Conservation (phyloP, 1,140 invertebrate genomes). For the Neodiprion virginianus region DNA sequence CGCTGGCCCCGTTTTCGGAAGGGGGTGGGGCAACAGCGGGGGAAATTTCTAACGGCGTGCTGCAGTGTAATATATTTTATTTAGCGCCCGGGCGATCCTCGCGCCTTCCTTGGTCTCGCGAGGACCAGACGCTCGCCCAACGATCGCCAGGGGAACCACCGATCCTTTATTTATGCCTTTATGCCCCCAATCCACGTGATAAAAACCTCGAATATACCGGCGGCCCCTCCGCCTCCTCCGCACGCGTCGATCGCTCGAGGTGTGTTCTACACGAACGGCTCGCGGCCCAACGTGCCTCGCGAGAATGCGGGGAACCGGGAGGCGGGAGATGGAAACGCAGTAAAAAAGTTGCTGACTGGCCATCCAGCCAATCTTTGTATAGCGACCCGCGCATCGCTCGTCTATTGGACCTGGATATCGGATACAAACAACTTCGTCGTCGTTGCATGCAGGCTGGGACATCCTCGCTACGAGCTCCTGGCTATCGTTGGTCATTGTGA, state of each 20-base stretch:
- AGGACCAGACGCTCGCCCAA: constrained; percentile 25
- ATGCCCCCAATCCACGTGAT: constrained; percentile 28
- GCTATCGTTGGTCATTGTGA: too few species aligned
- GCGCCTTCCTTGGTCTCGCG: constrained; percentile 22
- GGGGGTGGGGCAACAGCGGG: not conserved
- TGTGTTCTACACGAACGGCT: not conserved
- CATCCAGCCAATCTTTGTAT: not conserved
- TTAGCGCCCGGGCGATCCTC: not conserved
- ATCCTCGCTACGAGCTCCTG: too few species aligned
- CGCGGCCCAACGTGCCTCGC: not conserved
- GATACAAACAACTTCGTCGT: not conserved
- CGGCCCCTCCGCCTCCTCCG: not conserved
- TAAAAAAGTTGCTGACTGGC: not conserved
- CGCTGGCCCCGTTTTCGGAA: not conserved
- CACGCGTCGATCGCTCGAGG: not conserved
- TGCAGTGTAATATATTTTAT: constrained; percentile 11
- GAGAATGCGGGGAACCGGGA: not conserved
- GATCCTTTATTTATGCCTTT: constrained; percentile 30
- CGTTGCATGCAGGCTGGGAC: too few species aligned
- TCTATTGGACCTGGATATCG: too few species aligned
- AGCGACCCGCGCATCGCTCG: too few species aligned
- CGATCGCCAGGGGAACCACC: constrained; percentile 35
- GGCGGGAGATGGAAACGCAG: not conserved
- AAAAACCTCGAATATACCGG: constrained; percentile 18
- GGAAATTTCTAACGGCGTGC: not conserved